Base-by-base conservation (phyloP, 64 coral and sea anemone genomes). In the Pocillopora damicornis region DNA sequence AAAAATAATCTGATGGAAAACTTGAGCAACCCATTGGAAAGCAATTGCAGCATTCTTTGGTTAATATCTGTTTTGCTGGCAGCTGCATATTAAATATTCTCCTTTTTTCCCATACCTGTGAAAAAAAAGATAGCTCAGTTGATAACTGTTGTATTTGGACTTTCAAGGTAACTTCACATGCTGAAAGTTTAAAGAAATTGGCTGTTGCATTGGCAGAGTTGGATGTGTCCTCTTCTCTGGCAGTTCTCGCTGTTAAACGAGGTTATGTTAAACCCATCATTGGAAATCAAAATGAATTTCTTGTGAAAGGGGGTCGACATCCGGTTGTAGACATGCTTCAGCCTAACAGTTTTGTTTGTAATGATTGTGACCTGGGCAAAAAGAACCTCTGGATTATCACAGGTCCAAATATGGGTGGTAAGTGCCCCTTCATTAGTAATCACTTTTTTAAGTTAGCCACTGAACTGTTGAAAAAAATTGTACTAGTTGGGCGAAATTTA, bases 401-500 rank as follows among this genome's bases (percentile, higher is more conserved):
- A 15, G 93, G 93, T 22, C 93, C 93, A 4, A 95, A 95, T 38
- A 95, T 95, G 93, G 93, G 93, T 35, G 93, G 93, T 92, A 75
- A 92, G 93, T 73, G 56, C 20, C 42, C 3, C 0, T 30, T 7
- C 8, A 67, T 9, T 37, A 51, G 42, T 7, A 51, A 51, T 51
- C 42, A 51, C 42, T 51, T 51, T 7, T 51, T 51, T 51, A 51
- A 51, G 42, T 4, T 51, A 51, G 3, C 42, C 42, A 51, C 30
- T 30, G 30, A 30, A 30, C 30, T 30, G 30, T 30, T 0, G 30
- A 30, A 30, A 30, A 30, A 30, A 30, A 30, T 51, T 51, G 42
- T 51, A 51, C 7, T 7, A 4, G 42, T 51, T 7, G 42, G 42
- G 42, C 42, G 42, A 51, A 51, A 51, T 7, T 7, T 4, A 51